Conservation (phyloP, 1,140 invertebrate genomes). For the Eueides isabella region DNA sequence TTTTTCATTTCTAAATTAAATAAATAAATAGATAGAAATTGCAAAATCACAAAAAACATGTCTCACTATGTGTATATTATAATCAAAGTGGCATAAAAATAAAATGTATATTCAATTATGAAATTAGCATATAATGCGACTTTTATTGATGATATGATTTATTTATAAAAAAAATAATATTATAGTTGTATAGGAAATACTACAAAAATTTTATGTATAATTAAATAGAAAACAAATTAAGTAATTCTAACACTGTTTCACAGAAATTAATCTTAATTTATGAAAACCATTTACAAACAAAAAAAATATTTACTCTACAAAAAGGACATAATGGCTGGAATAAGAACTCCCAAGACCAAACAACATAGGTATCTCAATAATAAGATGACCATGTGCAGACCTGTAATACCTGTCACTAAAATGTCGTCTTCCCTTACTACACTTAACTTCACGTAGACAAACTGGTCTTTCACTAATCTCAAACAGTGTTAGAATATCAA, state of each 20-base stretch:
- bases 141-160: background rate
- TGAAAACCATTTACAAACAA: constrained; percentile 19
- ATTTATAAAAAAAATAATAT: constrained; percentile 4
- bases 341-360: constrained; percentile 86
- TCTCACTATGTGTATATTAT: background rate
- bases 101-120: background rate
- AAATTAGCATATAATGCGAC: background rate
- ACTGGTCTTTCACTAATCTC: constrained; percentile 83
- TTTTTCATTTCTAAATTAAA: constrained; percentile 18
- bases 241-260: constrained; percentile 68
- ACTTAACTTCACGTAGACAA: constrained; percentile 74
- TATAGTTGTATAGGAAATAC: constrained; percentile 2
- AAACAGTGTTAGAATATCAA: constrained; percentile 84
- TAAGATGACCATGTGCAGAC: constrained; percentile 65
- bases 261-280: constrained; percentile 41
- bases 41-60: background rate
- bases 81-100: background rate
- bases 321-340: constrained; percentile 85
- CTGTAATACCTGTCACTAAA: constrained; percentile 64
- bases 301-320: constrained; percentile 81
- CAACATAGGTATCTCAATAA: constrained; percentile 84
- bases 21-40: constrained; percentile 17
- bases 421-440: constrained; percentile 55
- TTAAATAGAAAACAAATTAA: constrained; percentile 32
- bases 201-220: constrained; percentile 11